Percentiles rank a stretch among this genome's conserved stretches.
Conservation (phyloP, 2,113 vertebrate genomes). For the Trogon melanurus region DNA sequence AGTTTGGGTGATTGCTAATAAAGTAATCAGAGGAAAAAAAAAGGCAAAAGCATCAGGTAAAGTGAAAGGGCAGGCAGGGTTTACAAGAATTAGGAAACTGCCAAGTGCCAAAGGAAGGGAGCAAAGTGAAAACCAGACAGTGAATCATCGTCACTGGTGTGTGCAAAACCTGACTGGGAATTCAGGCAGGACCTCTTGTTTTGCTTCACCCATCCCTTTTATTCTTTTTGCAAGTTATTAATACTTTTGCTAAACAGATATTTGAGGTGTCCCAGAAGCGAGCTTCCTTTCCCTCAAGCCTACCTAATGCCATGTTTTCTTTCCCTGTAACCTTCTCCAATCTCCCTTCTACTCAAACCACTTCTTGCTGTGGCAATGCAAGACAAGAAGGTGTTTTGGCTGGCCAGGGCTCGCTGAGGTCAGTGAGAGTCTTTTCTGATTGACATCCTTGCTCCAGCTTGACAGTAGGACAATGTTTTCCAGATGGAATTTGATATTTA, state of each 20-base stretch:
- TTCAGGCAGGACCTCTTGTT: constrained; percentile 60
- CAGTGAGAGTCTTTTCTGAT: not conserved
- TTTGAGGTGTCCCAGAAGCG: not conserved
- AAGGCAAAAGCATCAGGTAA: not conserved
- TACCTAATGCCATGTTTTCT: not conserved
- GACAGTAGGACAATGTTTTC: not conserved
- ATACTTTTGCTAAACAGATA: not conserved
- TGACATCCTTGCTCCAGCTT: not conserved
- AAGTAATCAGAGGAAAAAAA: not conserved
- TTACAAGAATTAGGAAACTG: not conserved
- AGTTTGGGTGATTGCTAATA: not conserved
- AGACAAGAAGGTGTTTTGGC: not conserved
- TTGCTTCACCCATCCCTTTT: constrained; percentile 40
- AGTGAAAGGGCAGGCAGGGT: constrained; percentile 1
- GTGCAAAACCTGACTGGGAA: constrained; percentile 67
- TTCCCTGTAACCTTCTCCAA: not conserved
- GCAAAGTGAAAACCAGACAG: constrained; percentile 70
- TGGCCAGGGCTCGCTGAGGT: not conserved
- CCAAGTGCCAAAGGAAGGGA: not conserved
- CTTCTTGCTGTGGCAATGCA: not conserved
- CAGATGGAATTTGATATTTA: not conserved
- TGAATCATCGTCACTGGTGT: constrained; percentile 67
- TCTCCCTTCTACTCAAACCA: not conserved
- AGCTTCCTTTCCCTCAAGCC: not conserved
- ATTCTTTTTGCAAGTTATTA: constrained; percentile 25